phyloP scores from a whole-genome alignment of 2,888 invertebrate genomes.

The Coleophora deauratella region DNA sequence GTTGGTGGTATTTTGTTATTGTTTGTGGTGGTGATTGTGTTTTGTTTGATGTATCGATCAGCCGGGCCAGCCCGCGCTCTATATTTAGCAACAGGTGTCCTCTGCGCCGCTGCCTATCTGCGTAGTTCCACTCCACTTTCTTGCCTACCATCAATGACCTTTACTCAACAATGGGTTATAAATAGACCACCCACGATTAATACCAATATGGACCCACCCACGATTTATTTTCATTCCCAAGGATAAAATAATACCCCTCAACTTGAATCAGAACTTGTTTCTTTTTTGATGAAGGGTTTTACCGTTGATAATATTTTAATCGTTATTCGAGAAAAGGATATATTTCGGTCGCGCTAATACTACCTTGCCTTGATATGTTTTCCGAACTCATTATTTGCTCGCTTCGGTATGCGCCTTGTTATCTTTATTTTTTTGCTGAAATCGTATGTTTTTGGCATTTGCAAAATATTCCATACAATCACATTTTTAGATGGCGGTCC shows the following conservation, averaged over 20 bases:
- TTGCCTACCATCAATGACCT: conserved; percentile 32
- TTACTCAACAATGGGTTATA: conserved; percentile 22
- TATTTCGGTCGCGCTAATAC: too few species aligned
- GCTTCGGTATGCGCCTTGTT: conserved; percentile 21
- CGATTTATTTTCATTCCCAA: neutral
- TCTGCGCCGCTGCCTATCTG: conserved; percentile 37
- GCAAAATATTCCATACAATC: conserved; percentile 14
- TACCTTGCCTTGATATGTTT: too few species aligned
- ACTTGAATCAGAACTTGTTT: too few species aligned
- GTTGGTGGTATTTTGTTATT: neutral
- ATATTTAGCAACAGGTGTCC: conserved; percentile 68
- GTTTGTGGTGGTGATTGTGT: conserved; percentile 21
- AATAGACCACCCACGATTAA: conserved; percentile 19
- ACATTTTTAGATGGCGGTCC: conserved; percentile 54
- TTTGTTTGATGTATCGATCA: conserved; percentile 47
- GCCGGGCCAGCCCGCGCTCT: conserved; percentile 44
- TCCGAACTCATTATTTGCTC: conserved; percentile 8
- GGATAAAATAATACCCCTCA: neutral
- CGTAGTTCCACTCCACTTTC: conserved; percentile 34
- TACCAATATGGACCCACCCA: conserved; percentile 12
- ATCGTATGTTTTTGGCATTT: conserved; percentile 10
- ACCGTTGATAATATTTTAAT: too few species aligned
- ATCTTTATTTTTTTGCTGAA: conserved; percentile 3
- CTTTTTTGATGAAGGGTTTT: too few species aligned
- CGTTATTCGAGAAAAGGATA: too few species aligned